Evolutionary conservation across 2,797 vertebrate species (phyloP), one percentile per base, ranked within the genome.

Genomic region (Semaprochilodus insignis): DNA sequence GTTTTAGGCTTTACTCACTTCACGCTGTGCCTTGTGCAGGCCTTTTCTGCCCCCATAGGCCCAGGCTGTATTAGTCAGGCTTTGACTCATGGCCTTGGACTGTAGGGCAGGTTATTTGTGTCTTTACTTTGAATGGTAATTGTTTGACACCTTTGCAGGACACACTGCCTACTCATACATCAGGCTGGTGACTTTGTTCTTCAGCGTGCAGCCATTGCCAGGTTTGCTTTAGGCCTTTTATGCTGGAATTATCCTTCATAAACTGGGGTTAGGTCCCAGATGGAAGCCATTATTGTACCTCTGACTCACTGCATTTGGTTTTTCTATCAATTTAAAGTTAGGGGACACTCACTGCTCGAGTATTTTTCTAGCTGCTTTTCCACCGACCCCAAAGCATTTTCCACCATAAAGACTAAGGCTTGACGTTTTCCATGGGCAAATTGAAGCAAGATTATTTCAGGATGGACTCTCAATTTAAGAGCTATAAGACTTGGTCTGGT

Each of bases 251-350:
- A 85, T 80, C 81, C 65, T 88, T 85, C 65, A 82, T 88, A 88
- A 88, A 87, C 86, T 81, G 67, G 48, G 90, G 86, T 88, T 85
- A 84, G 74, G 76, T 86, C 88, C 87, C 89, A 91, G 81, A 87
- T 90, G 88, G 88, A 91, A 90, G 86, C 80, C 77, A 89, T 91
- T 90, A 88, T 79, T 83, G 77, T 72, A 82, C 70, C 81, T 86
- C 87, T 85, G 86, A 92, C 86, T 90, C 91, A 88, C 76, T 84
- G 70, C 87, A 76, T 88, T 90, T 88, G 86, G 83, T 89, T 89
- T 90, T 87, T 85, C 84, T 87, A 88, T 90, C 85, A 89, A 71
- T 88, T 87, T 85, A 76, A 76, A 83, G 81, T 81, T 74, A 82
- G 81, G 85, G 76, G 83, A 88, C 83, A 84, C 75, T 86, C 62